phyloP scores from a whole-genome alignment of 2,113 vertebrate genomes.

The Phyllostomus discolor region DNA sequence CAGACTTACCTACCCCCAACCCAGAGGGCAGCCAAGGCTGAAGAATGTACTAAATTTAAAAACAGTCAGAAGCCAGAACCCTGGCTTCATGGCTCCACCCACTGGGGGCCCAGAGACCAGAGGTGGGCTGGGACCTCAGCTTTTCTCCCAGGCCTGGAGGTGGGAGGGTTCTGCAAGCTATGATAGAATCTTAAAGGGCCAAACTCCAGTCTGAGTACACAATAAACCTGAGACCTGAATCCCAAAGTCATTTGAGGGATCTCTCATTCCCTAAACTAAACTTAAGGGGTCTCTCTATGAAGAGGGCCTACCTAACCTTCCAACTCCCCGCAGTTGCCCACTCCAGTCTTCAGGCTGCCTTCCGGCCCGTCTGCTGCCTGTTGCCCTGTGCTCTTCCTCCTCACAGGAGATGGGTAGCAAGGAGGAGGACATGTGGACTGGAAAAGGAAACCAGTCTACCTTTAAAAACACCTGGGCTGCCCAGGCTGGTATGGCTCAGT shows the following conservation, averaged over 20 bases:
- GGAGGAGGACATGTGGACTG: neutral
- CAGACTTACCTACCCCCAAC: neutral
- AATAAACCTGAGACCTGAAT: neutral
- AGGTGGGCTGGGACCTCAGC: neutral
- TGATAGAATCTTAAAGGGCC: constrained; percentile 30
- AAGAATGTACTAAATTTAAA: constrained; percentile 59
- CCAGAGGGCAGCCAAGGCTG: neutral
- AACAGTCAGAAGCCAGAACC: neutral
- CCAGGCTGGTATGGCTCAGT: too few species aligned
- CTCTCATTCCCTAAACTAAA: neutral
- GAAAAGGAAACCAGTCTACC: neutral
- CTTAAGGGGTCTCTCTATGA: neutral
- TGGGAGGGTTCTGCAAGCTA: neutral
- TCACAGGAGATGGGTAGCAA: neutral
- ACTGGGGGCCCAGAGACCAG: neutral
- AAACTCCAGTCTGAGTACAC: neutral
- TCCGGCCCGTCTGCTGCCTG: neutral
- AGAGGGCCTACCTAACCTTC: too few species aligned
- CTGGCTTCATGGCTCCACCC: neutral
- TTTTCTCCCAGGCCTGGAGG: neutral
- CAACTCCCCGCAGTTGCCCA: neutral
- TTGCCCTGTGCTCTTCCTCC: neutral
- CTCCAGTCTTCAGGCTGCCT: neutral
- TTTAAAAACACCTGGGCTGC: neutral
- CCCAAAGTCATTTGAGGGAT: neutral